phyloP scores from a whole-genome alignment of 2,888 invertebrate species.

The Lepetodrilus schrolli region DNA sequence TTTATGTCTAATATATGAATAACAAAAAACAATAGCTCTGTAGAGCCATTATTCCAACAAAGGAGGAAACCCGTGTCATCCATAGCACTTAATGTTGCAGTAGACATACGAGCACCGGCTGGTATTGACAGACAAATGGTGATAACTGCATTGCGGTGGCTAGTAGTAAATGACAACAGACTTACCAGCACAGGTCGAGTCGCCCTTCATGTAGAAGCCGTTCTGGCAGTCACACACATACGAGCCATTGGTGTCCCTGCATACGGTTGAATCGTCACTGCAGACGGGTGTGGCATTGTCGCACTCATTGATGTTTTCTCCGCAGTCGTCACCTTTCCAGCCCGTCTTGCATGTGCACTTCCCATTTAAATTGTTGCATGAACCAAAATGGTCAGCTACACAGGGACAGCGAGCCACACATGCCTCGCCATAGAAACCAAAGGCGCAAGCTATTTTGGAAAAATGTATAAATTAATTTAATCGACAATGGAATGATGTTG shows the following conservation, averaged over 20 bases:
- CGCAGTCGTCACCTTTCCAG: slow-evolving; percentile 38
- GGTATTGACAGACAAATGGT: too few species aligned
- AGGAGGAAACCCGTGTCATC: too few species aligned
- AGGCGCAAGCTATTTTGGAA: slow-evolving; percentile 34
- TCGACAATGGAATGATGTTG: too few species aligned
- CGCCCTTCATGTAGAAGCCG: slow-evolving; percentile 18
- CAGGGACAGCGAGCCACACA: slow-evolving; percentile 36
- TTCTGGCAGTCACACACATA: slow-evolving; percentile 31
- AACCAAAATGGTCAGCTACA: slow-evolving; percentile 23
- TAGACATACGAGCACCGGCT: too few species aligned
- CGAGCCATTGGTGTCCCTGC: slow-evolving; percentile 29
- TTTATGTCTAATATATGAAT: not conserved
- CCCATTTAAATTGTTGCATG: slow-evolving; percentile 37
- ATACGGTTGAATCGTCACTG: not conserved
- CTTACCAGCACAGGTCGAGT: slow-evolving; percentile 29
- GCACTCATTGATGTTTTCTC: slow-evolving; percentile 35
- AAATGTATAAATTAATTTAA: too few species aligned
- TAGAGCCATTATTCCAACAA: too few species aligned
- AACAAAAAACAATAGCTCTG: not conserved
- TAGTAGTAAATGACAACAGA: not conserved
- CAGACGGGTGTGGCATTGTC: not conserved
- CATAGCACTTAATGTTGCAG: too few species aligned
- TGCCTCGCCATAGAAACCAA: slow-evolving; percentile 29
- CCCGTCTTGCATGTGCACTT: slow-evolving; percentile 38
- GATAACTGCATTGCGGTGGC: not conserved